Conservation (phyloP, 2,113 vertebrate genomes). For the Beaufortia kweichowensis region DNA sequence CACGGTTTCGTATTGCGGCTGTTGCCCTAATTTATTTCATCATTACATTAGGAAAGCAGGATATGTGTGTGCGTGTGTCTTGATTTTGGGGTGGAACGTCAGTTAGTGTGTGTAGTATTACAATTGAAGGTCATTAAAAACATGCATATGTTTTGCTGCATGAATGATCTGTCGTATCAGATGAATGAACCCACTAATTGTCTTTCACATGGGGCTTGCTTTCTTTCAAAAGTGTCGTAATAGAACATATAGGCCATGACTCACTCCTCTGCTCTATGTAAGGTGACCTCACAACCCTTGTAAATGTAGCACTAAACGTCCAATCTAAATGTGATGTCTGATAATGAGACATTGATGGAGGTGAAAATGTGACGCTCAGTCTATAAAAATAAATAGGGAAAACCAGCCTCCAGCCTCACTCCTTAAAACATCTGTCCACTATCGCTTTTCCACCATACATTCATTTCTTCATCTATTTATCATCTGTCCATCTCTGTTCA, state of each 20-base stretch:
- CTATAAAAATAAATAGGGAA: constrained; percentile 34
- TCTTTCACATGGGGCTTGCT: neutral
- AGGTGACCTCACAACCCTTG: constrained; percentile 43
- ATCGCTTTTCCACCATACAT: neutral
- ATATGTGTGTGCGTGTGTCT: neutral
- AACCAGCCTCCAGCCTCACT: neutral
- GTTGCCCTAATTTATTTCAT: constrained; percentile 35
- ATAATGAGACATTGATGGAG: constrained; percentile 50
- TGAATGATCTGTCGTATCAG: constrained; percentile 33
- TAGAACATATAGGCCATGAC: neutral
- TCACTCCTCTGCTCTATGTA: constrained; percentile 26
- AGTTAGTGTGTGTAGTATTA: constrained; percentile 20
- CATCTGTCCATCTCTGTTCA: neutral
- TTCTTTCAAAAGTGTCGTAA: neutral
- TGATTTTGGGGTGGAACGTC: neutral
- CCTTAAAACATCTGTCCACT: neutral
- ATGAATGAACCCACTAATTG: constrained; percentile 31
- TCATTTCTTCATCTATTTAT: neutral
- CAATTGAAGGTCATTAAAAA: constrained; percentile 38
- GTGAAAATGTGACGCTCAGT: constrained; percentile 28
- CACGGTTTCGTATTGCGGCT: constrained; percentile 34
- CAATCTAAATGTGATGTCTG: constrained; percentile 17
- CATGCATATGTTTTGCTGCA: constrained; percentile 23
- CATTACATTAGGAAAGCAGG: constrained; percentile 25
- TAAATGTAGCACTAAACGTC: constrained; percentile 28